Evolutionary conservation across 2,888 invertebrate species (phyloP).

Genomic region (Erannis defoliaria): DNA sequence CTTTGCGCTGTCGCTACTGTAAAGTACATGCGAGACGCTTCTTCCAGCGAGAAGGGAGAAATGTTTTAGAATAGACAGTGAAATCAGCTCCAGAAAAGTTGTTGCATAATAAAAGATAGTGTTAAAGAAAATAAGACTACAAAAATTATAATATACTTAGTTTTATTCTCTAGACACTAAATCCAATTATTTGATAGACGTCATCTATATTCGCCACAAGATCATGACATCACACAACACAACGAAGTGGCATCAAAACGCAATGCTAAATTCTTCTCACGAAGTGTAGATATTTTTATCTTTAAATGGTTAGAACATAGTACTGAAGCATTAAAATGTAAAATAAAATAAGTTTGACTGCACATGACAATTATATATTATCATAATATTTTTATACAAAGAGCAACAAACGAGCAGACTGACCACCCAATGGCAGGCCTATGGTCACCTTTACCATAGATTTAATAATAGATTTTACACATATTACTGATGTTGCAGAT

Average conservation of each 20-base stretch:
- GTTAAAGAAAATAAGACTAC: neutral
- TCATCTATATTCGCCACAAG: constrained; percentile 5
- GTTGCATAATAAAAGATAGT: neutral
- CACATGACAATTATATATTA: neutral
- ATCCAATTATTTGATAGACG: constrained; percentile 8
- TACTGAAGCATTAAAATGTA: neutral
- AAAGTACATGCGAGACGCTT: neutral
- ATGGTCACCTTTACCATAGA: too few relatives aligned
- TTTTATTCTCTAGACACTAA: neutral
- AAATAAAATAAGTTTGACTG: neutral
- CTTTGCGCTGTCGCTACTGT: neutral
- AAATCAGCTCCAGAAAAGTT: neutral
- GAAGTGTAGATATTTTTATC: constrained; percentile 33
- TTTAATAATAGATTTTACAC: too few relatives aligned
- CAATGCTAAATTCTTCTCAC: constrained; percentile 55
- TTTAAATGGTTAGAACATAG: neutral
- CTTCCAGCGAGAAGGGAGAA: neutral
- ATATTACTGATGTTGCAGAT: neutral
- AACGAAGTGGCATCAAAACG: constrained; percentile 33
- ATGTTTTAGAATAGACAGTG: neutral
- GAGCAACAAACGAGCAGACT: too few relatives aligned
- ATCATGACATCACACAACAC: constrained; percentile 2
- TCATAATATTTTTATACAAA: neutral
- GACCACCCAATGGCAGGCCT: too few relatives aligned
- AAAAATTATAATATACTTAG: neutral